phyloP scores from a whole-genome alignment of 1,140 invertebrate species.

The Drosophila grimshawi region DNA sequence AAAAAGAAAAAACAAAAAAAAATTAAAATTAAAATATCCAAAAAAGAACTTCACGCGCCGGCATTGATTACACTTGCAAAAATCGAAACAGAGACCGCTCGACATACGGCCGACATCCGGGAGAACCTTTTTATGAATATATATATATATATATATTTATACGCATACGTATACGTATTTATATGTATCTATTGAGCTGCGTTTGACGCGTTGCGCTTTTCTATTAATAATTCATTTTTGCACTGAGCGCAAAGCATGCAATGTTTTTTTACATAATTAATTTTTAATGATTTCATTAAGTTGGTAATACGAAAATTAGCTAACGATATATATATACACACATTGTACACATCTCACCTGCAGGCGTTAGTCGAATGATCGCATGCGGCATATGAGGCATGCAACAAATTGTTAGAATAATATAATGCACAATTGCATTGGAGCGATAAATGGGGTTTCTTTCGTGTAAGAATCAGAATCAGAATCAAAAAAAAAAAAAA shows the following conservation, averaged over 20 bases:
- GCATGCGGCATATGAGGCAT: conserved; percentile 71
- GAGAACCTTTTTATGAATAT: conserved; percentile 58
- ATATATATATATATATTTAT: conserved; percentile 42
- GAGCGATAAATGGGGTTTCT: conserved; percentile 62
- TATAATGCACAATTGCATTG: conserved; percentile 46
- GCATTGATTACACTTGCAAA: conserved; percentile 74
- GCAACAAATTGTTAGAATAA: conserved; percentile 30
- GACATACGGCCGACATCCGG: conserved; percentile 56
- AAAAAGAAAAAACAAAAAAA: conserved; percentile 28
- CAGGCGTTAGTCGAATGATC: conserved; percentile 46
- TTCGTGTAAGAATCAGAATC: conserved; percentile 1
- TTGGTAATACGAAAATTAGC: conserved; percentile 46
- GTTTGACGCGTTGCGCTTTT: conserved; percentile 19
- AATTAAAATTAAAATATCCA: conserved; percentile 14
- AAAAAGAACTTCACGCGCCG: conserved; percentile 32
- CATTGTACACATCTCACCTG: conserved; percentile 7
- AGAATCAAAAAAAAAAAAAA: not conserved
- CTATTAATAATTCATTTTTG: conserved; percentile 80
- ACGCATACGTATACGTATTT: too few species aligned
- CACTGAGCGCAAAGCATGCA: conserved; percentile 64
- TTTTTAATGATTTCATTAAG: conserved; percentile 71
- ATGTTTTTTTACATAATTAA: conserved; percentile 35
- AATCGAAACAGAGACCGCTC: conserved; percentile 13
- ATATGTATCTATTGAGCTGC: too few species aligned
- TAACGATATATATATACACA: conserved; percentile 20